Conservation (phyloP, 2,888 invertebrate species). For the Cosmorhoe ocellata region DNA sequence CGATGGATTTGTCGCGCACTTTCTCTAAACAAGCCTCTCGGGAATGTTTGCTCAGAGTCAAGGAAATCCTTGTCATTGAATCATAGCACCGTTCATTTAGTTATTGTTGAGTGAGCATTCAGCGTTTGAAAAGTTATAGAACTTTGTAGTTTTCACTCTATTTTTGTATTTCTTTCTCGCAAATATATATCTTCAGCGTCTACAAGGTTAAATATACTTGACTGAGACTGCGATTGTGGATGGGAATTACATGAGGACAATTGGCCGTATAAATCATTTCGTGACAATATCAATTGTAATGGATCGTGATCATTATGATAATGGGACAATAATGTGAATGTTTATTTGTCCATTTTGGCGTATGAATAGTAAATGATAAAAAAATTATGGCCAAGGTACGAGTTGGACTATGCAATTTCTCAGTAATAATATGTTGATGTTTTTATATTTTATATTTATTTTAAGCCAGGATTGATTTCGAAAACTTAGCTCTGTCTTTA, state of each 20-base stretch:
- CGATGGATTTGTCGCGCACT: slow-evolving; percentile 47
- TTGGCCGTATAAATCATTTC: slow-evolving; percentile 15
- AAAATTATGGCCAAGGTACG: too few species aligned
- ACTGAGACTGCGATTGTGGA: slow-evolving; percentile 4
- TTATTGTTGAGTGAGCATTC: slow-evolving; percentile 1
- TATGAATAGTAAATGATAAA: background rate
- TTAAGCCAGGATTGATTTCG: too few species aligned
- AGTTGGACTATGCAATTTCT: too few species aligned
- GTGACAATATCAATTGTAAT: slow-evolving; percentile 26
- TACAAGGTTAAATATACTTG: background rate
- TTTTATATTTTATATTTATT: too few species aligned
- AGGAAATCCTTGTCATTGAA: slow-evolving; percentile 19
- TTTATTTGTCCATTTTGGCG: slow-evolving; percentile 7
- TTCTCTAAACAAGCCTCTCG: slow-evolving; percentile 17
- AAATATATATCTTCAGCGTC: too few species aligned
- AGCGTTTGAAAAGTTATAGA: background rate
- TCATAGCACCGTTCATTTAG: background rate
- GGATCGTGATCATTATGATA: slow-evolving; percentile 17
- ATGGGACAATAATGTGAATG: slow-evolving; percentile 14
- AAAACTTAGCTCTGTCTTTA: too few species aligned
- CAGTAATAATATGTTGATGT: too few species aligned
- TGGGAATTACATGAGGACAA: slow-evolving; percentile 18
- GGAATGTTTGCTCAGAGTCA: slow-evolving; percentile 9
- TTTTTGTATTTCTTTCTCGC: too few species aligned
- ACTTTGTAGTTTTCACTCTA: background rate